Base-by-base conservation (phyloP, 2,888 invertebrate species). In the Ochropleura plecta region DNA sequence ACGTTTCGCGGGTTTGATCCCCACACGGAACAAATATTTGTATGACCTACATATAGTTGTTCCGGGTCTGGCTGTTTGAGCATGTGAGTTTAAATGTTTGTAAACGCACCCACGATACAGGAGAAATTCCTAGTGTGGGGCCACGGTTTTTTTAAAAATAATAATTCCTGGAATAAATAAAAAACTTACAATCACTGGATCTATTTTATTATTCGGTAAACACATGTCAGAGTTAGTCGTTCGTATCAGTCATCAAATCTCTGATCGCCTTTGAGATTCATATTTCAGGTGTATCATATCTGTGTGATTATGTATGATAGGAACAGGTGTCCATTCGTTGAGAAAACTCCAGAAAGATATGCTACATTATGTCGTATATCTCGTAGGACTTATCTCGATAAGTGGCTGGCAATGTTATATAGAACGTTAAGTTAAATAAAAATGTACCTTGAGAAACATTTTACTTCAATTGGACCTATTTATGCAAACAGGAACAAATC, bases 221-320 rank as follows among this genome's bases (percentile, higher is more conserved):
- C 44, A 74, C 70, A 73, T 64, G 63, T 73, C 64, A 18, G 53
- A 70, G 70, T 74, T 53, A 75, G 63, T 78, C 30, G 76, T 63
- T 70, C 20, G 42, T 62, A 66, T 78, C 77, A 78, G 79, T 85
- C 83, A 75, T 66, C n/a, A 59, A 72, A 74, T 86, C 71, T 84
- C 71, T 60, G 20, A 74, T 48, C 46, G 68, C 30, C 18, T 49
- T 40, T 75, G 75, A 83, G 86, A 86, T 85, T 85, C 74, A 63
- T 67, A 55, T 63, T 46, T 18, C 14, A 60, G n/a, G 48, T 79
- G 40, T 42, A 44, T 51, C 30, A 51, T 81, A 53, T 42, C 40
- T 59, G 59, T 12, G 9, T 49, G 3, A 64, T 44, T 53, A 30
- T 57, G 49, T 64, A 46, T 57, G 57, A 59, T 62, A 59, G 18